These are phyloP conservation scores for Sebastes kiyomatsui DNA, from an alignment of 2,797 vertebrate genomes.

Conservation along the genomic window DNA sequence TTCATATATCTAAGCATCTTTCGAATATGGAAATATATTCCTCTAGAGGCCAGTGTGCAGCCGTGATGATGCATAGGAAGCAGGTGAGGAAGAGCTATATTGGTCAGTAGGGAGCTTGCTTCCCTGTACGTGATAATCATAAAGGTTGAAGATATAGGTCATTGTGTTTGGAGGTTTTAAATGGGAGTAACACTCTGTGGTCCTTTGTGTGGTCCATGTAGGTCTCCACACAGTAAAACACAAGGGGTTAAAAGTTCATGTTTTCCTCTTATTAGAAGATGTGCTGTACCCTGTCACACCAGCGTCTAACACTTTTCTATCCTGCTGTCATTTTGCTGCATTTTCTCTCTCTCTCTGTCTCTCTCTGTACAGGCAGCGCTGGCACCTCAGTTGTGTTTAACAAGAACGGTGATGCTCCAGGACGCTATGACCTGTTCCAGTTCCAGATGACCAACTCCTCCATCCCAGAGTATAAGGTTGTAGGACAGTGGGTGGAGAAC, in stretches of 20 bases:
- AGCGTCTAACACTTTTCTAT: slow-evolving; percentile 12
- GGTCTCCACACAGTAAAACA: slow-evolving; percentile 21
- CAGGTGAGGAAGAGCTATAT: slow-evolving; percentile 30
- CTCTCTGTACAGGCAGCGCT: slow-evolving; percentile 87
- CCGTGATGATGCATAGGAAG: slow-evolving; percentile 48
- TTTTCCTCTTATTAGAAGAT: slow-evolving; percentile 16
- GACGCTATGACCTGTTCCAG: slow-evolving; percentile 98
- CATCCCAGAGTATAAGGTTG: slow-evolving; percentile 86
- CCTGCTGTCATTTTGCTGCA: background rate
- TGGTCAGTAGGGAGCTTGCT: slow-evolving; percentile 44
- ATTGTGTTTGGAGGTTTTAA: slow-evolving; percentile 34
- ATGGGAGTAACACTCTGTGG: background rate
- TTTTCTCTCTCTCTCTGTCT: background rate
- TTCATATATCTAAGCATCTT: background rate
- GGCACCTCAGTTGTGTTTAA: slow-evolving; percentile 96
- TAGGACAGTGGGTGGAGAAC: slow-evolving; percentile 96
- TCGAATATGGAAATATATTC: slow-evolving; percentile 30
- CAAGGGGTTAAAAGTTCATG: slow-evolving; percentile 35
- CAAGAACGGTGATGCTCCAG: slow-evolving; percentile 95
- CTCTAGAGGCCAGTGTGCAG: slow-evolving; percentile 13
- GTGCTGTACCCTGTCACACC: slow-evolving; percentile 9
- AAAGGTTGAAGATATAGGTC: slow-evolving; percentile 48
- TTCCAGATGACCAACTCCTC: slow-evolving; percentile 92
- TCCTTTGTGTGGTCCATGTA: slow-evolving; percentile 13
- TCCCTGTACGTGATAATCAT: slow-evolving; percentile 19